Evolutionary conservation across 2,797 vertebrate genomes (phyloP).

Genomic region (Antrozous pallidus): DNA sequence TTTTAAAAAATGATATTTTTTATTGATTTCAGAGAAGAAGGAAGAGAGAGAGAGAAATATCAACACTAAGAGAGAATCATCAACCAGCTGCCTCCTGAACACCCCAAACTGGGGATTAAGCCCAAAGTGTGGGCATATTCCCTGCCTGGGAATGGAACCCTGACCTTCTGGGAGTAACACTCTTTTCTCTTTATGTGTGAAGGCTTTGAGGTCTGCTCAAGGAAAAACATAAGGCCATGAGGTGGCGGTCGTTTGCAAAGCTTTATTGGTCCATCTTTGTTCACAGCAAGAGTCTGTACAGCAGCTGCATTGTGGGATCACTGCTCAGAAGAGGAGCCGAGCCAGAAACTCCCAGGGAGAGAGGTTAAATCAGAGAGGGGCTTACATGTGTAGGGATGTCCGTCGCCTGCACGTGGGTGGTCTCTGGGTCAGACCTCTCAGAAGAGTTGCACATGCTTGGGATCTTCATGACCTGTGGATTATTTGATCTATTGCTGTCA

Average conservation of each 20-base stretch:
- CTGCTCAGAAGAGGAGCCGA: background rate
- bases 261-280: background rate
- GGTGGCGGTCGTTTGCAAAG: background rate
- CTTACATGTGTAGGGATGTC: background rate
- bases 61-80: too few relatives aligned
- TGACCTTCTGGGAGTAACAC: too few relatives aligned
- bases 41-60: too few relatives aligned
- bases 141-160: too few relatives aligned
- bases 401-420: background rate
- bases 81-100: too few relatives aligned
- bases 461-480: background rate
- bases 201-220: background rate
- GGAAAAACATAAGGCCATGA: background rate
- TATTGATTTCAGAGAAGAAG: too few relatives aligned
- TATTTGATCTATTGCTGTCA: background rate
- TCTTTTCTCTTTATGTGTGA: too few relatives aligned
- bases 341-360: background rate
- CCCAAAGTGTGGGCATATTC: too few relatives aligned
- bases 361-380: background rate
- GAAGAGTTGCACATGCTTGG: background rate
- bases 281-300: fast-evolving
- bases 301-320: background rate
- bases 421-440: background rate
- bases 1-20: too few relatives aligned
- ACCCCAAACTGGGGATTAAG: too few relatives aligned